Conservation (phyloP, 2,113 vertebrate genomes). For the Pheucticus melanocephalus region DNA sequence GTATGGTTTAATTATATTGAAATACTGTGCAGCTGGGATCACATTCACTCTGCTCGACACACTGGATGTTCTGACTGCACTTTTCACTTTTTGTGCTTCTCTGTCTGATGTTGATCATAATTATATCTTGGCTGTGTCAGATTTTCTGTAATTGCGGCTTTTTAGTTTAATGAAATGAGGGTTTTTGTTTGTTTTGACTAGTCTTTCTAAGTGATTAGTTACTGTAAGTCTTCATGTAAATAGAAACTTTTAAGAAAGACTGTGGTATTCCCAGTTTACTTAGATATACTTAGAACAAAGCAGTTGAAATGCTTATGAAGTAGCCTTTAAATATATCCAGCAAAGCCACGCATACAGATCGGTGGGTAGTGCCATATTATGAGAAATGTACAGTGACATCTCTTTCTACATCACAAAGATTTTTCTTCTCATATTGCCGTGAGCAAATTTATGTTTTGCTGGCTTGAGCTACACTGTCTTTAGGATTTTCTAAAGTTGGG, state of each 20-base stretch:
- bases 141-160: neutral
- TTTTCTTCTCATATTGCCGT: neutral
- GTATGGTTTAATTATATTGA: neutral
- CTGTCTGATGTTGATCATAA: neutral
- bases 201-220: neutral
- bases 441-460: neutral
- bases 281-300: neutral
- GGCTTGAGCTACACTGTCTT: neutral
- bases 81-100: neutral
- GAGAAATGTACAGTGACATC: conserved; percentile 39
- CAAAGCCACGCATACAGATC: neutral
- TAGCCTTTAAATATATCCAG: neutral
- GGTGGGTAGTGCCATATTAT: neutral
- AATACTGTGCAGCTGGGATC: conserved; percentile 5
- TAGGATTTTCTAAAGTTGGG: neutral
- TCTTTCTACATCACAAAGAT: conserved; percentile 12
- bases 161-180: neutral
- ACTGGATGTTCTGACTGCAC: neutral
- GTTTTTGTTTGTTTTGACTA: conserved; percentile 23
- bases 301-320: neutral
- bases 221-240: neutral
- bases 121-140: neutral
- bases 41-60: neutral
- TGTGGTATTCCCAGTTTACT: neutral
- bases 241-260: neutral